Conservation (phyloP, 2,888 invertebrate species). For the Chalcosyrphus nemorum region DNA sequence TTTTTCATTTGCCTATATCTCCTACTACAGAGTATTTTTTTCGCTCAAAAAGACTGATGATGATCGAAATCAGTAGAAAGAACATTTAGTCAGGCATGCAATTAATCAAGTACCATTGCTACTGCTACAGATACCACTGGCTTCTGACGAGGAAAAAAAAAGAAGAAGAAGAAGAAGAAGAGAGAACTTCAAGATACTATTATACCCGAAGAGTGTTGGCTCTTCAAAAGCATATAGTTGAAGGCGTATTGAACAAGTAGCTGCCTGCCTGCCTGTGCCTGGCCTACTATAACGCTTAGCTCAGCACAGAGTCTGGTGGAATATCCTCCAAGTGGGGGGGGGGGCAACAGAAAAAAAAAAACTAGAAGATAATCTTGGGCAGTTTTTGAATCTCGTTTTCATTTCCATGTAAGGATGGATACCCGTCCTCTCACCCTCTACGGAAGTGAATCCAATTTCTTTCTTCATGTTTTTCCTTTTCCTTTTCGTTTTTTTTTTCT, state of each 20-base stretch:
- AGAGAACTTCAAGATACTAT: constrained; percentile 36
- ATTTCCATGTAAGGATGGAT: constrained; percentile 66
- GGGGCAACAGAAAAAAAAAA: constrained; percentile 7
- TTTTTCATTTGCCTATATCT: constrained; percentile 40
- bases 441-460: constrained; percentile 68
- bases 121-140: constrained; percentile 12
- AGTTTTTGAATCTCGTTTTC: constrained; percentile 70
- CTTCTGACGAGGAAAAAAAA: neutral
- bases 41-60: constrained; percentile 67
- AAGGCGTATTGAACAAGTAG: constrained; percentile 50
- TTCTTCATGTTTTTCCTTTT: constrained; percentile 6
- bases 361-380: constrained; percentile 69
- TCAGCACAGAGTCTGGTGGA: constrained; percentile 44
- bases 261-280: too few species aligned
- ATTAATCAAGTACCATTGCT: constrained; percentile 70
- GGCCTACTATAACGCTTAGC: constrained; percentile 44
- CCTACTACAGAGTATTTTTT: constrained; percentile 4
- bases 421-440: constrained; percentile 3
- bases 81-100: constrained; percentile 72
- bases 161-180: too few species aligned
- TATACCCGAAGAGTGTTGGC: constrained; percentile 29
- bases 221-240: constrained; percentile 31
- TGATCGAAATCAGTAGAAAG: constrained; percentile 72
- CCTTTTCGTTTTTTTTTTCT: neutral
- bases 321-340: neutral